Evolutionary conservation across 2,113 vertebrate genomes (phyloP), one percentile per base, ranked within the genome.

Genomic region (Lophochroa leadbeateri): DNA sequence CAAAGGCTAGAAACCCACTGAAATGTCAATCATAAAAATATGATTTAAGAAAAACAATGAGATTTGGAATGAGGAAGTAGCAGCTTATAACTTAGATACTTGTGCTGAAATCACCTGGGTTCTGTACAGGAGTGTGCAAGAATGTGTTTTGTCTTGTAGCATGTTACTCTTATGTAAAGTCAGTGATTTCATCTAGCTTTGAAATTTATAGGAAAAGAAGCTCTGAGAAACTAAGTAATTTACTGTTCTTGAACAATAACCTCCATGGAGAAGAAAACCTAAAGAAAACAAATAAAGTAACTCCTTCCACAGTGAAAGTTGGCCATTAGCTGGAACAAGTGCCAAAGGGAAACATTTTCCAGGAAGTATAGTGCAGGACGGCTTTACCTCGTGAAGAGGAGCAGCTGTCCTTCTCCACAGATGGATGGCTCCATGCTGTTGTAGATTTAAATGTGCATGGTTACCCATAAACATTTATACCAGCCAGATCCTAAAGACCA

Each of bases 261-360:
- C 28, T 76, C 43, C 49, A 69, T 19, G 13, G 35, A 43, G 69
- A 79, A 60, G 23, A 82, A 79, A 68, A 37, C 23, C 12, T n/a
- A 58, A 71, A 43, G 24, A 67, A 71, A 67, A 55, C 27, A 50
- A 63, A 44, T 39, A 31, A 57, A 64, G 17, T 33, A 47, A 29
- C 23, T 69, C 17, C 37, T 50, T 64, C 43, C 43, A 55, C 43
- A 75, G 55, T 61, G n/a, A 63, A 60, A 79, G 14, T 20, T 68
- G 79, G 58, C 84, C 76, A 90, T 90, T 49, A 94, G 74, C 70
- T 83, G 93, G 44, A 96, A 70, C 0, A 0, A 86, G 75, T 46
- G 86, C 76, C 90, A 92, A 80, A 94, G 47, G 55, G 46, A 80
- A 92, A 81, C 29, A n/a, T 82, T 94, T 91, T 81, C 77, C 72